Conservation (phyloP, 2,888 invertebrate genomes). For the Lapara coniferarum region DNA sequence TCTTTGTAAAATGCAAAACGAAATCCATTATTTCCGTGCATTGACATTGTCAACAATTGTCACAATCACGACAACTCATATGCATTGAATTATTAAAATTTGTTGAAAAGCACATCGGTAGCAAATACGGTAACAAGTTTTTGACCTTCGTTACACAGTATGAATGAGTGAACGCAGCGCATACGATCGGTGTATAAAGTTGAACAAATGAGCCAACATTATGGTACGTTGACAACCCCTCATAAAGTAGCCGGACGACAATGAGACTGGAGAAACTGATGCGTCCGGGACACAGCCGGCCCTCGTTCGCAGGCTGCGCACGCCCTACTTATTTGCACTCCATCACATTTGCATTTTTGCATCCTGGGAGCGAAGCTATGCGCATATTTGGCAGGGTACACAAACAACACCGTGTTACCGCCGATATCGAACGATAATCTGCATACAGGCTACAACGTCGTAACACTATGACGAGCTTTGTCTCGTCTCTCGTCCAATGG, state of each 20-base stretch:
- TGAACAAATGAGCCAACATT: constrained; percentile 34
- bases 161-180: constrained; percentile 29
- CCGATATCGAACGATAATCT: constrained; percentile 24
- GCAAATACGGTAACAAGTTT: constrained; percentile 30
- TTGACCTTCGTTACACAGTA: constrained; percentile 22
- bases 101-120: constrained; percentile 21
- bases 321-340: constrained; percentile 59
- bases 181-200: constrained; percentile 29
- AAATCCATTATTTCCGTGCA: constrained; percentile 10
- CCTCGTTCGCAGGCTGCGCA: constrained; percentile 44
- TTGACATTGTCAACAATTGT: constrained; percentile 3
- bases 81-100: constrained; percentile 27
- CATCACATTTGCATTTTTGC: constrained; percentile 59
- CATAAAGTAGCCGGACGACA: constrained; percentile 49
- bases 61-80: constrained; percentile 7
- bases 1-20: constrained; percentile 16
- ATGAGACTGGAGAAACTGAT: constrained; percentile 51
- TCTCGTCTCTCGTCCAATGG: constrained; percentile 11
- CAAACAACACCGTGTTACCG: constrained; percentile 28
- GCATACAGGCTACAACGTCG: constrained; percentile 18
- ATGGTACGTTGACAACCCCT: constrained; percentile 45
- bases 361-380: constrained; percentile 44
- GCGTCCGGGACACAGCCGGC: constrained; percentile 49
- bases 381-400: constrained; percentile 28
- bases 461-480: constrained; percentile 8